A percentile compares a stretch with the other conserved stretches of the same genome.
Conservation (phyloP, 2,113 vertebrate genomes). For the Ploceus nigricollis region DNA sequence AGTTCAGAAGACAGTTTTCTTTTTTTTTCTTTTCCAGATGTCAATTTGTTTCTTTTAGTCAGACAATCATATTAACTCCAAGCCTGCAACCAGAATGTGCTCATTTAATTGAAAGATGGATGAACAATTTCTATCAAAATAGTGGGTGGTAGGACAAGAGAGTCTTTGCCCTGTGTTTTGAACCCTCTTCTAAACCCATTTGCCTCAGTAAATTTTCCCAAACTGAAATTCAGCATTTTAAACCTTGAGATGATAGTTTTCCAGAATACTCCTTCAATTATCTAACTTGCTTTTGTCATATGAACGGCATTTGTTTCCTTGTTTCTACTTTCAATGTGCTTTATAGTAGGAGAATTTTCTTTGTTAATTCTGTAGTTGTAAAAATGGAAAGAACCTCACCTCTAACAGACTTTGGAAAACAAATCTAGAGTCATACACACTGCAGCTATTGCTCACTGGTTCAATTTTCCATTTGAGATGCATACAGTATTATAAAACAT, state of each 20-base stretch:
- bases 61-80: background rate
- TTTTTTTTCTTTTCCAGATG: background rate
- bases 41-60: background rate
- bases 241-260: fast-evolving
- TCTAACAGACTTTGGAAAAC: background rate
- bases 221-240: background rate
- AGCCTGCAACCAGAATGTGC: background rate
- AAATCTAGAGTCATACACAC: background rate
- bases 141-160: fast-evolving
- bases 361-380: background rate
- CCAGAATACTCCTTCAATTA: background rate
- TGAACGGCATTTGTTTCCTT: background rate
- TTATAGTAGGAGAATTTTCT: background rate
- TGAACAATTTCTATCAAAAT: background rate
- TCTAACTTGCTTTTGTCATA: background rate
- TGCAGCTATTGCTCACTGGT: background rate
- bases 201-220: background rate
- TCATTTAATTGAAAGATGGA: background rate
- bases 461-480: background rate
- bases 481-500: background rate
- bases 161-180: background rate
- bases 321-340: background rate
- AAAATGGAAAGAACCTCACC: background rate
- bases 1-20: background rate
- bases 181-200: background rate